Evolutionary conservation across 2,888 invertebrate species (phyloP).

Genomic region (Orchesella flavescens): DNA sequence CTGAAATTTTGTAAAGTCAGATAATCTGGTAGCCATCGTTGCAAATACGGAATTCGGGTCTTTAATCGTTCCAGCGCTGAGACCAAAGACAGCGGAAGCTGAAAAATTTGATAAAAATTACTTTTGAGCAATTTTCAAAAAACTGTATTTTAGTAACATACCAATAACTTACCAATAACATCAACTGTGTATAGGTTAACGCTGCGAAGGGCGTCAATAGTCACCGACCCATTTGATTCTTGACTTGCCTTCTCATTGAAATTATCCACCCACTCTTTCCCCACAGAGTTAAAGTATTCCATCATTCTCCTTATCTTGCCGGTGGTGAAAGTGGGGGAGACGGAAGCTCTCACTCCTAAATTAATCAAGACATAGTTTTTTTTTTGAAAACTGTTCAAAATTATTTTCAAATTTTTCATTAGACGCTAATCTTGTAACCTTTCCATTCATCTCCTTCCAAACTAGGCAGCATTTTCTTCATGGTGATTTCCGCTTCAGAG

Average conservation of each 20-base stretch:
- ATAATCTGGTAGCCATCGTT: not conserved
- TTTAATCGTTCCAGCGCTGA: constrained; percentile 22
- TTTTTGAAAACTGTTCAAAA: too few relatives aligned
- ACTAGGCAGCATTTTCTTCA: not conserved
- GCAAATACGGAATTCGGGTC: constrained; percentile 12
- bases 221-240: not conserved
- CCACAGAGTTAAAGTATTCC: constrained; percentile 2
- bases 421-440: not conserved
- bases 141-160: too few relatives aligned
- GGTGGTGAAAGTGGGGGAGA: constrained; percentile 38
- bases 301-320: constrained; percentile 40
- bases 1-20: not conserved
- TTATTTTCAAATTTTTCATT: too few relatives aligned
- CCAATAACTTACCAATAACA: too few relatives aligned
- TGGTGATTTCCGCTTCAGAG: not conserved
- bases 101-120: too few relatives aligned
- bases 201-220: not conserved
- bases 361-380: too few relatives aligned
- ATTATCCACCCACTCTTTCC: not conserved
- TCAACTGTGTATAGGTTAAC: constrained; percentile 21
- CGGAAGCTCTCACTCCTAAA: not conserved
- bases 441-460: constrained; percentile 26
- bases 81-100: constrained; percentile 43
- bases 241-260: not conserved
- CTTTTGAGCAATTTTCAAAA: too few relatives aligned